Evolutionary conservation across 1,140 invertebrate species (phyloP).

Genomic region (Caenorhabditis remanei): DNA sequence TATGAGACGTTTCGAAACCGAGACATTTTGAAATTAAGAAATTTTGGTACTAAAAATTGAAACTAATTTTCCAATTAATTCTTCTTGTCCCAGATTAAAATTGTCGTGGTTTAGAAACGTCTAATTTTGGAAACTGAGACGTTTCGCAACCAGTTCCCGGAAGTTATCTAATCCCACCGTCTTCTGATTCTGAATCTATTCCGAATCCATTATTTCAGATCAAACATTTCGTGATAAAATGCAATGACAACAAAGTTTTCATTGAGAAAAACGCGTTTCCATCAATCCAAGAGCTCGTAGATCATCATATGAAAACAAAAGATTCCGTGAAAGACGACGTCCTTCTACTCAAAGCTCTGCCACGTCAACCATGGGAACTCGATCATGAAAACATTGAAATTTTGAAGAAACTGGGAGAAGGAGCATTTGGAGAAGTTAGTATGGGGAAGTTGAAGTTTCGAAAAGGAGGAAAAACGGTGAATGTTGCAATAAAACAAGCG

Average conservation of each 20-base stretch:
- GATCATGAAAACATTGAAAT: slow-evolving; percentile 61
- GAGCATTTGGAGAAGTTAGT: slow-evolving; percentile 67
- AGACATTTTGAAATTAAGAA: too few relatives aligned
- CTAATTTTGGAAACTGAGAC: too few relatives aligned
- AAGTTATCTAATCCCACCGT: too few relatives aligned
- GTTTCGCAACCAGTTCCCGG: too few relatives aligned
- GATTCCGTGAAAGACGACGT: slow-evolving; percentile 27
- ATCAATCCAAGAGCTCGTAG: slow-evolving; percentile 56
- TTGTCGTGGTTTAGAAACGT: too few relatives aligned
- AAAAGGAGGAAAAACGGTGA: slow-evolving; percentile 56
- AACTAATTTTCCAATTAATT: too few relatives aligned
- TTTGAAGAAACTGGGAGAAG: slow-evolving; percentile 67
- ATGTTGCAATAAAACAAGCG: slow-evolving; percentile 66
- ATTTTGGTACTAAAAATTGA: too few relatives aligned
- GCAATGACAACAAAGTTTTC: slow-evolving; percentile 40
- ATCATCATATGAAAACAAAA: slow-evolving; percentile 51
- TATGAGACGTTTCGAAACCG: too few relatives aligned
- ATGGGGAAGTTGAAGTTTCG: background rate
- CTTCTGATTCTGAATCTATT: too few relatives aligned
- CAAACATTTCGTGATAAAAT: slow-evolving; percentile 64
- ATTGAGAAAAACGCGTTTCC: slow-evolving; percentile 60
- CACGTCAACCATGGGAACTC: slow-evolving; percentile 67
- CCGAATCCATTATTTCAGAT: slow-evolving; percentile 17
- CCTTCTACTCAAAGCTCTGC: slow-evolving; percentile 41
- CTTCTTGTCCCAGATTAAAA: too few relatives aligned